phyloP scores from a whole-genome alignment of 1,140 invertebrate species.

The Drosophila orena region DNA sequence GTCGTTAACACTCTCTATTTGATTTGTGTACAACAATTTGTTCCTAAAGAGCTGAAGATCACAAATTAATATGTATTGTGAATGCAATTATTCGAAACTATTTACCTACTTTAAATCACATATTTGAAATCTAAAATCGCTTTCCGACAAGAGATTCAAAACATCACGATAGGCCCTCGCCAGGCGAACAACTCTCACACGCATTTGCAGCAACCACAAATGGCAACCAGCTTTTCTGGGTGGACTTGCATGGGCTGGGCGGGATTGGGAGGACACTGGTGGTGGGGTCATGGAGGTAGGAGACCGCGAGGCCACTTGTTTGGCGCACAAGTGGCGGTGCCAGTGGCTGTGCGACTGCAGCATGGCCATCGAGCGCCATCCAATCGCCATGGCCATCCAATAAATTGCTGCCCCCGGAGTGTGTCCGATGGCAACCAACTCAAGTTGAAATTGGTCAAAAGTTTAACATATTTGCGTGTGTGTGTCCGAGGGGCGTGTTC shows the following conservation, averaged over 20 bases:
- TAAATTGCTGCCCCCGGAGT: conserved; percentile 66
- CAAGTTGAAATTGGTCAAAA: conserved; percentile 83
- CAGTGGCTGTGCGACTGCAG: conserved; percentile 37
- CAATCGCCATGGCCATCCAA: conserved; percentile 80
- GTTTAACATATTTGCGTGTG: conserved; percentile 83
- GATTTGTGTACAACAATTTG: too few species aligned
- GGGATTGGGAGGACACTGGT: neutral
- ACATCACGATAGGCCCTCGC: neutral
- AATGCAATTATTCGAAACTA: too few species aligned
- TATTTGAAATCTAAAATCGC: too few species aligned
- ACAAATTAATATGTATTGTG: too few species aligned
- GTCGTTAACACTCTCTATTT: too few species aligned
- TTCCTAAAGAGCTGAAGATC: too few species aligned
- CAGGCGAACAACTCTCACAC: conserved; percentile 13
- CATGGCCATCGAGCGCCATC: conserved; percentile 40
- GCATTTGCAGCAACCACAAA: conserved; percentile 63
- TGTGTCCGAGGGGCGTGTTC: conserved; percentile 37
- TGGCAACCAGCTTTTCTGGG: conserved; percentile 27
- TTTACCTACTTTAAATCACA: too few species aligned
- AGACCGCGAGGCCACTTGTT: conserved; percentile 75
- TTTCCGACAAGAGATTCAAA: neutral
- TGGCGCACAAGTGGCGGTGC: conserved; percentile 45
- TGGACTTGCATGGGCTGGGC: conserved; percentile 2
- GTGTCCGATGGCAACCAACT: conserved; percentile 56
- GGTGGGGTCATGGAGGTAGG: conserved; percentile 14